Percentiles rank a stretch among this genome's conserved stretches.
Conservation (phyloP, 2,797 vertebrate genomes). For the Crocidura indochinensis region DNA sequence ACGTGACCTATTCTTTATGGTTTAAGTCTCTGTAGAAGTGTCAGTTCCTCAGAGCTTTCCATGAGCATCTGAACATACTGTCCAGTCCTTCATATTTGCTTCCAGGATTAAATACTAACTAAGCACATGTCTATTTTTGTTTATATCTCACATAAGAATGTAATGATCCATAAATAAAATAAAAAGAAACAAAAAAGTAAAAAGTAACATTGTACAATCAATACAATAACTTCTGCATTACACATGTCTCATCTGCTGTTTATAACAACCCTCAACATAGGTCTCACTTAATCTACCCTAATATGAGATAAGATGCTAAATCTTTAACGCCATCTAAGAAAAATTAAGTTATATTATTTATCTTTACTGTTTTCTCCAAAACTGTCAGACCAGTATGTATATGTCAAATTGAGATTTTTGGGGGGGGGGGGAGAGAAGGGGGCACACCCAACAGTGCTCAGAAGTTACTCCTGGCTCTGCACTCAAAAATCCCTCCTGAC, state of each 20-base stretch:
- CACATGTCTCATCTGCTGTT: neutral
- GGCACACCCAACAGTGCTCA: no score
- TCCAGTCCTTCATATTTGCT: neutral
- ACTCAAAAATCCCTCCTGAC: no score
- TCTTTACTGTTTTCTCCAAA: conserved; percentile 23
- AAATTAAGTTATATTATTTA: conserved; percentile 32
- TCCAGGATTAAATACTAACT: neutral
- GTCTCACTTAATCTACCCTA: conserved; percentile 30
- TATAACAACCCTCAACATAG: conserved; percentile 21
- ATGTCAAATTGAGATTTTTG: no score
- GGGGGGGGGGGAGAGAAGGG: no score
- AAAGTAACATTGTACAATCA: neutral
- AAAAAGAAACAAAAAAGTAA: neutral
- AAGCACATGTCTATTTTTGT: neutral
- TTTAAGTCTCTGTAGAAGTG: neutral
- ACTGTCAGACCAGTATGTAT: neutral
- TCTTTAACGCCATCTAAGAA: conserved; percentile 9
- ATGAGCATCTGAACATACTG: neutral
- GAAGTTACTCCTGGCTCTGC: no score
- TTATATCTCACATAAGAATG: neutral
- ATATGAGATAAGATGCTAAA: neutral
- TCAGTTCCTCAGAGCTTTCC: neutral
- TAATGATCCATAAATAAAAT: neutral
- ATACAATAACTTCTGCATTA: neutral
- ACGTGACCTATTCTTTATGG: neutral